Evolutionary conservation across 2,888 invertebrate species (phyloP), one percentile per base, ranked within the genome.

Genomic region (Notodonta ziczac): DNA sequence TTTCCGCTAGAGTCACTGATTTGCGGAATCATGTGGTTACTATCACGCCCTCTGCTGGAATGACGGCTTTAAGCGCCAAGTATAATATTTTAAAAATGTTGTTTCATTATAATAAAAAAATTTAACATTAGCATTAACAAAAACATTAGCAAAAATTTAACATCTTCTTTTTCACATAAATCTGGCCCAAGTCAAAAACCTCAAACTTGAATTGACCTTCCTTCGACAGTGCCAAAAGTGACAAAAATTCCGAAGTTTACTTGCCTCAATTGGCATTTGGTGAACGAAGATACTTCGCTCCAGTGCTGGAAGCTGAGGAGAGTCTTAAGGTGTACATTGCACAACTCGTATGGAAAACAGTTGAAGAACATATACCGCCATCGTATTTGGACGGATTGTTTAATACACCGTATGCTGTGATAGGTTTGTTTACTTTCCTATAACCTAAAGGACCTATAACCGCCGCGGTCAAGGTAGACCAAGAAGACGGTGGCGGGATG

Each of bases 231-330:
- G 85, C 86, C 0, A 92, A 87, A 74, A 81, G 69, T 57, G 90
- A 88, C 59, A 87, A 84, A 62, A 73, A 67, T 57, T 48, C 67
- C 0, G 83, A 85, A 77, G 85, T 88, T 16, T 85, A 77, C 56
- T 65, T 93, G 10, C 89, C 91, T 1, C 80, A 78, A 4, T 61
- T 91, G 58, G 65, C 66, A 60, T 91, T 91, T 66, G 83, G 85
- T 2, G 81, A 88, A 51, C 81, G 77, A 10, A 79, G 91, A 32
- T 91, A 90, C 72, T 93, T 92, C 65, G 91, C 81, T 0, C 64
- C 81, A 32, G 83, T 91, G 12, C 14, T 78, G 7, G 84, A 84
- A 8, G 59, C 61, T 7, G 81, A 84, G 53, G 78, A 81, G 13
- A 62, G 58, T 7, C n/a, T 10, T 24, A 32, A 57, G 24, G 65